These are phyloP conservation scores for Acestrorhynchus altus DNA, from an alignment of 2,797 vertebrate genomes.

Conservation along the genomic window DNA sequence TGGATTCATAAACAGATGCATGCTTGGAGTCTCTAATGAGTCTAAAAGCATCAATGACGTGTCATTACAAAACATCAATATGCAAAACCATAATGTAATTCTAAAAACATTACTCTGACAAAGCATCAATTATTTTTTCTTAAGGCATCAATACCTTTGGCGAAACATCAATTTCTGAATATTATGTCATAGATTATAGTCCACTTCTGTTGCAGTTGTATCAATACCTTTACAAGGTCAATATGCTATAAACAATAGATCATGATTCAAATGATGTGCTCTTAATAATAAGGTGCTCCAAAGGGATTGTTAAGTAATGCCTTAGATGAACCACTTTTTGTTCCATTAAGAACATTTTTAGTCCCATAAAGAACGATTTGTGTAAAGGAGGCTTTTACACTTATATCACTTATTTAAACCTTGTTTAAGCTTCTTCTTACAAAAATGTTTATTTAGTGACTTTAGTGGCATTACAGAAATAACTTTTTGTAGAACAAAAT, in stretches of 20 bases:
- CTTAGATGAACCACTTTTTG: too few relatives aligned
- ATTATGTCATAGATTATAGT: constrained; percentile 32
- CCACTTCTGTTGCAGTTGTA: constrained; percentile 9
- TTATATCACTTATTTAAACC: too few relatives aligned
- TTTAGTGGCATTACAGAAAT: too few relatives aligned
- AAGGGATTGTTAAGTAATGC: too few relatives aligned
- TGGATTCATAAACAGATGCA: constrained; percentile 46
- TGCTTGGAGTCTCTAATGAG: constrained; percentile 37
- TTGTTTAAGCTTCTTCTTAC: too few relatives aligned
- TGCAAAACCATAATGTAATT: constrained; percentile 57
- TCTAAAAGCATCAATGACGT: constrained; percentile 51
- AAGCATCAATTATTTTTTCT: constrained; percentile 47
- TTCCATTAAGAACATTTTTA: too few relatives aligned
- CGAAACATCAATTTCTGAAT: constrained; percentile 38
- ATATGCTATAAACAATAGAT: constrained; percentile 8
- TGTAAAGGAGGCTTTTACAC: too few relatives aligned
- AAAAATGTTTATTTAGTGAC: too few relatives aligned
- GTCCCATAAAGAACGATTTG: too few relatives aligned
- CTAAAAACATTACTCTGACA: constrained; percentile 46
- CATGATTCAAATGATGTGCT: background rate
- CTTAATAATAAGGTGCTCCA: too few relatives aligned
- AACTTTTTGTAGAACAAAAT: too few relatives aligned
- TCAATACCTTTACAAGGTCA: constrained; percentile 39
- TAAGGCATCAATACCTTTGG: constrained; percentile 41
- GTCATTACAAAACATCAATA: constrained; percentile 56